Conservation (phyloP, 2,113 vertebrate species). For the Micronycteris hirsuta region DNA sequence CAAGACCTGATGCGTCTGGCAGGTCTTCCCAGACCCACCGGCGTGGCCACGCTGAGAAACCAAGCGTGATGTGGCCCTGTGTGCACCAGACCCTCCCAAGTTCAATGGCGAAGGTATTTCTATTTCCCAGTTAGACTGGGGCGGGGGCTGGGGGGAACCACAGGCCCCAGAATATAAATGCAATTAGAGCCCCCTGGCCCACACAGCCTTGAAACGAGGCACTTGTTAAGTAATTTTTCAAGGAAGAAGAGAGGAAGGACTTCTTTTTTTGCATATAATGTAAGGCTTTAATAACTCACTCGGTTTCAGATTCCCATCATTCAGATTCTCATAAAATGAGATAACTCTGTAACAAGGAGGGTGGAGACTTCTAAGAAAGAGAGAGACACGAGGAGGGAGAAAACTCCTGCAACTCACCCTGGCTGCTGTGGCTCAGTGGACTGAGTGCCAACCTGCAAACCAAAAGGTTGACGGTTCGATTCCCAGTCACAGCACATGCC, state of each 20-base stretch:
- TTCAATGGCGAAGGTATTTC: background rate
- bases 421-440: no score
- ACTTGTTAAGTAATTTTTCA: background rate
- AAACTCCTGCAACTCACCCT: background rate
- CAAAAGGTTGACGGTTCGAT: no score
- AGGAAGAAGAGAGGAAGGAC: background rate
- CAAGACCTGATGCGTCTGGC: background rate
- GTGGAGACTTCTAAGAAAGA: background rate
- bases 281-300: background rate
- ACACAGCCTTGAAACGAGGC: background rate
- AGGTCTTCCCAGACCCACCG: background rate
- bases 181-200: background rate
- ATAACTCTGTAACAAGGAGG: background rate
- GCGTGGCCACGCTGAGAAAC: background rate
- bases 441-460: no score
- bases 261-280: background rate
- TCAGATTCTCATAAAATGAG: background rate
- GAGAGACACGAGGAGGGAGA: background rate
- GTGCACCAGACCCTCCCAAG: background rate
- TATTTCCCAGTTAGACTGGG: background rate
- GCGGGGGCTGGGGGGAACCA: background rate
- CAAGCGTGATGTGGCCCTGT: rapidly evolving
- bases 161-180: background rate
- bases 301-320: background rate
- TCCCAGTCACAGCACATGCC: no score